A percentile compares a stretch with the other conserved stretches of the same genome.
Evolutionary conservation across 2,113 vertebrate species (phyloP).

Genomic region (cattle (Bos taurus)): ARS-UCD2.0 NC_037335.1:3011501-3012000

Average conservation of each 20-base stretch:
- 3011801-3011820: constrained; percentile 32
- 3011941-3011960: not conserved
- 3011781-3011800: constrained; percentile 13
- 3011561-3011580: not conserved
- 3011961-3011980: not conserved
- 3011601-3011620: constrained; percentile 41
- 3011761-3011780: constrained; percentile 17
- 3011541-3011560: constrained; percentile 30
- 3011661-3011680: constrained; percentile 6
- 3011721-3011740: constrained; percentile 13
- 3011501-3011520: not conserved
- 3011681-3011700: constrained; percentile 20
- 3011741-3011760: constrained; percentile 44
- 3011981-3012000: not conserved
- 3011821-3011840: not conserved
- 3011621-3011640: constrained; percentile 41
- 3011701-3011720: constrained; percentile 37
- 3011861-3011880: not conserved
- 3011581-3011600: constrained; percentile 5
- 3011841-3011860: not conserved
- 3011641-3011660: constrained; percentile 3
- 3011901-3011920: not conserved
- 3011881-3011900: not conserved
- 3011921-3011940: not conserved
- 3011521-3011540: not conserved